Evolutionary conservation across 1,140 invertebrate genomes (phyloP), one percentile per base, ranked within the genome.

Genomic region (Lordiphosa clarofinis): DNA sequence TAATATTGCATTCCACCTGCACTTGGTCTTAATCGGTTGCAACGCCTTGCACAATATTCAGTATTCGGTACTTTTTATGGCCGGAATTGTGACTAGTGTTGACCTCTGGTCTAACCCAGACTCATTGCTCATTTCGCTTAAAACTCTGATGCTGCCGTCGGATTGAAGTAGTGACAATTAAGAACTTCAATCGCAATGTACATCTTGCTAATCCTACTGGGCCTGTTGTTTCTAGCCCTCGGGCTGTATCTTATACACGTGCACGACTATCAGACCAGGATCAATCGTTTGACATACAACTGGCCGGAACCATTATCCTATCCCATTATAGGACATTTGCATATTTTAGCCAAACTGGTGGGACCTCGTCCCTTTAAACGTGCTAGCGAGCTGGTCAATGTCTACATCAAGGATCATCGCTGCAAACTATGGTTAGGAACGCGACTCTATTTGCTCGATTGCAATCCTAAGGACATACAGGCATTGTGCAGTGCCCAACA

Each of bases 401-500:
- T 6, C 0, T 59, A 72, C 15, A 8, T 84, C 6, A 59, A 62
- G 64, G 78, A 84, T 37, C 78, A 84, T 48, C 78, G 78, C 4
- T 57, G 61, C 0, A 84, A 84, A n/a, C 42, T 84, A 1, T 84
- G 78, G 78, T 38, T 84, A 24, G 78, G 78, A 48, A 52, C 54
- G 0, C 73, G 73, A 31, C 64, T 84, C 46, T 84, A 84, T 7
- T 15, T 86, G 0, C 5, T 84, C n/a, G 69, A 84, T 15, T 78
- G 78, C 12, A 84, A 84, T 55, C 78, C 78, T 10, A 78, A 73
- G 64, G 78, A 84, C 33, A 84, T 84, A 8, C 73, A 86, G 19
- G 73, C 78, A 0, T n/a, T 84, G 11, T 55, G 73, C 48, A 78
- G 55, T 47, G 73, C 73, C 7, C 61, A 73, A 31, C 79, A 78